Percentiles rank a stretch among this genome's conserved stretches.
phyloP scores from a whole-genome alignment of 2,113 vertebrate genomes.

The Elgaria multicarinata region DNA sequence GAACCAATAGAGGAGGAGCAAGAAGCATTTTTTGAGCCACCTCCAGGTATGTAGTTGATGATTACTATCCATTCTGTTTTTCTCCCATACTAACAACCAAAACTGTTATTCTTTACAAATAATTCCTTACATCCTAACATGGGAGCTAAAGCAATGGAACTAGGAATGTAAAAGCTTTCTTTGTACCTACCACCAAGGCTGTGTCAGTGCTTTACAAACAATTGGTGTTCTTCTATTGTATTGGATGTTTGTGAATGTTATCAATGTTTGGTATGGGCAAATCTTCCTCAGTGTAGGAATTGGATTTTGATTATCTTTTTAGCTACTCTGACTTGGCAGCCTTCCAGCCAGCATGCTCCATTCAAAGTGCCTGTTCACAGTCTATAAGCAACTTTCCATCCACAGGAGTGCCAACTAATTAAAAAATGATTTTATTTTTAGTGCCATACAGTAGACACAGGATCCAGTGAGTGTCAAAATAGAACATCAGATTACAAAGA shows the following conservation, averaged over 20 bases:
- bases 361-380: neutral
- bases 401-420: neutral
- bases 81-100: neutral
- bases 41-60: conserved; percentile 82
- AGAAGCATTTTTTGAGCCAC: conserved; percentile 95
- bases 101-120: neutral
- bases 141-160: neutral
- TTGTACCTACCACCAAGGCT: neutral
- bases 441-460: neutral
- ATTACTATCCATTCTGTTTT: neutral
- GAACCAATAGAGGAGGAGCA: conserved; percentile 98
- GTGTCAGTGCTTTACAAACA: neutral
- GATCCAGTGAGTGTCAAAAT: neutral
- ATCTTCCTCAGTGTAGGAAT: neutral
- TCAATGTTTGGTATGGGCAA: neutral
- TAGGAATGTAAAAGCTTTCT: neutral
- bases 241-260: neutral
- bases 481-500: conserved; percentile 1
- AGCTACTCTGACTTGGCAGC: neutral
- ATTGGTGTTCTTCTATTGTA: neutral
- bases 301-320: neutral
- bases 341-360: neutral
- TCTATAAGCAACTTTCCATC: neutral
- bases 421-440: neutral
- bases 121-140: neutral